Evolutionary conservation across 2,113 vertebrate genomes (phyloP).

Genomic region (Ahaetulla prasina): DNA sequence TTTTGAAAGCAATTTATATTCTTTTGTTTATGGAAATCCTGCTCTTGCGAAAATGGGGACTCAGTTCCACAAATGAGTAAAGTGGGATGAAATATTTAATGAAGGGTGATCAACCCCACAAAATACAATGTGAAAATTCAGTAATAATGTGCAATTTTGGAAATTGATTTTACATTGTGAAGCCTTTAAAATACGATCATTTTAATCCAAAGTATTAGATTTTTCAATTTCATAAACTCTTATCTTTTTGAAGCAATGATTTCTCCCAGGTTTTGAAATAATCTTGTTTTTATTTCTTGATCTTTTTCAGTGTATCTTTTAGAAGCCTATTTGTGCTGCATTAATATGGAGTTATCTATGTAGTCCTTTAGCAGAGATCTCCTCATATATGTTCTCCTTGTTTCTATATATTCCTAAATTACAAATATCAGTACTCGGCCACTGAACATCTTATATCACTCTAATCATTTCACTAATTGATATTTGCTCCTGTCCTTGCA

Average conservation of each 20-base stretch:
- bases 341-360: not conserved
- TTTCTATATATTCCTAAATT: not conserved
- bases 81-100: constrained; percentile 46
- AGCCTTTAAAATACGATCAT: constrained; percentile 22
- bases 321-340: not conserved
- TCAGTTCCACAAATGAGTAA: constrained; percentile 49
- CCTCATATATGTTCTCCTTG: not conserved
- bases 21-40: constrained; percentile 51
- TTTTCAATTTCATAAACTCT: constrained; percentile 14
- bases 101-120: constrained; percentile 38
- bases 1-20: constrained; percentile 39
- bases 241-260: not conserved
- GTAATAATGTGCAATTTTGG: constrained; percentile 46
- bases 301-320: not conserved
- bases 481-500: not conserved
- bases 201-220: not conserved
- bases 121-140: constrained; percentile 54
- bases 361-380: not conserved
- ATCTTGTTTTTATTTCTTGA: not conserved
- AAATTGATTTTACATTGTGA: constrained; percentile 27
- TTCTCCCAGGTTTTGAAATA: not conserved
- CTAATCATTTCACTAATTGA: not conserved
- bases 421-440: not conserved
- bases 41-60: constrained; percentile 48
- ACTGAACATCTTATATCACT: not conserved